Percentiles rank a stretch among this genome's conserved stretches.
Evolutionary conservation across 2,888 invertebrate genomes (phyloP).

Genomic region (Drosophila kokeensis): DNA sequence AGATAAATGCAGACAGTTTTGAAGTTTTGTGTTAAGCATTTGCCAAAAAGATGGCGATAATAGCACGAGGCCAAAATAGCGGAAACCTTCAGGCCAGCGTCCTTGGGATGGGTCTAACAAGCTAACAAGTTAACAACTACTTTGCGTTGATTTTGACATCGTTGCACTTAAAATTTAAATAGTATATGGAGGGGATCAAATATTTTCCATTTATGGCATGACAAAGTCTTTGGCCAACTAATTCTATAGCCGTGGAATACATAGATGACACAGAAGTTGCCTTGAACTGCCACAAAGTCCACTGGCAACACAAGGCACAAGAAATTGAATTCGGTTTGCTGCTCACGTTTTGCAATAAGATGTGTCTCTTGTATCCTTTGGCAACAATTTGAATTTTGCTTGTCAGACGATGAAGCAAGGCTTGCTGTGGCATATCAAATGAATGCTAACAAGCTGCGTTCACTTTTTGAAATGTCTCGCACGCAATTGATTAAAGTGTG

Average conservation of each 20-base stretch:
- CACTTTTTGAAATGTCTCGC: conserved; percentile 54
- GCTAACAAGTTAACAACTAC: conserved; percentile 29
- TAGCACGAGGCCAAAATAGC: conserved; percentile 36
- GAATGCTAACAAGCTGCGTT: conserved; percentile 30
- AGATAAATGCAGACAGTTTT: conserved; percentile 58
- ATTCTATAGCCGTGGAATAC: conserved; percentile 14
- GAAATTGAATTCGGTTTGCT: conserved; percentile 44
- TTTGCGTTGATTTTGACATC: conserved; percentile 57
- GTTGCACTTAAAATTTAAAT: conserved; percentile 15
- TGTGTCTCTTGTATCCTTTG: conserved; percentile 45
- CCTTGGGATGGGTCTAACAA: conserved; percentile 24
- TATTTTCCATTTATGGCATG: neutral
- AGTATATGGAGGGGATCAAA: neutral
- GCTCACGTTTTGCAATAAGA: conserved; percentile 50
- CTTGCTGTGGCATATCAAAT: conserved; percentile 48
- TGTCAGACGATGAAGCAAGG: conserved; percentile 41
- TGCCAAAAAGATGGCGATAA: conserved; percentile 39
- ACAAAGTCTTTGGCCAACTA: conserved; percentile 1
- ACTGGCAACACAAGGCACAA: conserved; percentile 10
- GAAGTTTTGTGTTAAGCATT: conserved; percentile 19
- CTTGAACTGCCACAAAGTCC: conserved; percentile 31
- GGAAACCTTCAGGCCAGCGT: conserved; percentile 26
- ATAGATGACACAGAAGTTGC: conserved; percentile 25
- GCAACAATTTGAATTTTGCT: conserved; percentile 64
- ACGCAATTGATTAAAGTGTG: conserved; percentile 52